Evolutionary conservation across 2,113 vertebrate genomes (phyloP).

Genomic region (Poeciliopsis turrubarensis): DNA sequence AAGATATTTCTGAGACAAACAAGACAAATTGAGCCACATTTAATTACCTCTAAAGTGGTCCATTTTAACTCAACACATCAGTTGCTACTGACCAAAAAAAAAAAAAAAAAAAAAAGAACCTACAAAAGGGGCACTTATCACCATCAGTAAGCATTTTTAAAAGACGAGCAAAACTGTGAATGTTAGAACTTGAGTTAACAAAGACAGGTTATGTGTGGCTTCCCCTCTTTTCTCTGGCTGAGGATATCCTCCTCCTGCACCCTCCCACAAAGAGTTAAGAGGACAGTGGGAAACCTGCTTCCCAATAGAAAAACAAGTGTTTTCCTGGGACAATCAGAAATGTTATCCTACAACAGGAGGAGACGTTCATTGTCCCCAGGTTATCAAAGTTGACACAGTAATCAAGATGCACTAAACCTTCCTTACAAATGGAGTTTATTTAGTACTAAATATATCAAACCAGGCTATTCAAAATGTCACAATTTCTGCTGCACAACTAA

Average conservation of each 20-base stretch:
- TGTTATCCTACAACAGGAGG: conserved; percentile 12
- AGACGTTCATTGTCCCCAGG: neutral
- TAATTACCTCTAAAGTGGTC: neutral
- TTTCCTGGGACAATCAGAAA: conserved; percentile 30
- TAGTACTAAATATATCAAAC: neutral
- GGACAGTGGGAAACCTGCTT: conserved; percentile 27
- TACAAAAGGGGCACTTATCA: neutral
- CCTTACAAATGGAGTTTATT: neutral
- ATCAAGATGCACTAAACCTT: neutral
- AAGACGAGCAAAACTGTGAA: neutral
- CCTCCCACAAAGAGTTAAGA: conserved; percentile 24
- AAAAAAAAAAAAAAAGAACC: neutral
- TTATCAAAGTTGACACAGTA: conserved; percentile 8
- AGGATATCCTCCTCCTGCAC: conserved; percentile 10
- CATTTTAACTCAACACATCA: neutral
- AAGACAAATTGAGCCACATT: neutral
- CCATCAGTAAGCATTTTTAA: neutral
- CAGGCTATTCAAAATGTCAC: neutral
- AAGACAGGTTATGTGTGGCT: neutral
- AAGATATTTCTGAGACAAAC: neutral
- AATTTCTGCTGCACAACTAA: neutral
- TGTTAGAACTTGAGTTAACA: neutral
- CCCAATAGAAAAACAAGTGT: conserved; percentile 34
- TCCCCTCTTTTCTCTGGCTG: neutral
- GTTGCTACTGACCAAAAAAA: neutral